Evolutionary conservation across 2,888 invertebrate species (phyloP).

Genomic region (Nemoura dubitans): DNA sequence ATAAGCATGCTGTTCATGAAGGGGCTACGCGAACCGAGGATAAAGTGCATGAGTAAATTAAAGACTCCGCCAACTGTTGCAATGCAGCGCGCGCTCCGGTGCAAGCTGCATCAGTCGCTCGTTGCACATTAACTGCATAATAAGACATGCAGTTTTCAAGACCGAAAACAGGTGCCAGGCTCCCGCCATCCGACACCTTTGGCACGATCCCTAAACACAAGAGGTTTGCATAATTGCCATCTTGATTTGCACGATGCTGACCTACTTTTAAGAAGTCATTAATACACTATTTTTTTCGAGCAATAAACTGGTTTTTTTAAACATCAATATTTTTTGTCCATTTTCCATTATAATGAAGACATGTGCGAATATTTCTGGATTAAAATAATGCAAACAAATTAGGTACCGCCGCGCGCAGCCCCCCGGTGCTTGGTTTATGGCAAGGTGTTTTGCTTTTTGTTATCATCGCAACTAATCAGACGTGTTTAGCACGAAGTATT

Average conservation of each 20-base stretch:
- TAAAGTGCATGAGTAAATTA: constrained; percentile 2
- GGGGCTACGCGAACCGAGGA: background rate
- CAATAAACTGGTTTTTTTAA: background rate
- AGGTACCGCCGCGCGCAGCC: background rate
- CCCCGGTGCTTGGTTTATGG: background rate
- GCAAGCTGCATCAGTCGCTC: background rate
- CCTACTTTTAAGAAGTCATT: background rate
- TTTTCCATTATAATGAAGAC: constrained; percentile 7
- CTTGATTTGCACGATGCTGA: background rate
- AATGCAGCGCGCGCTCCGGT: background rate
- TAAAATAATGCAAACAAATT: constrained; percentile 3
- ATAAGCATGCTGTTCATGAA: background rate
- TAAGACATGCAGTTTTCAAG: background rate
- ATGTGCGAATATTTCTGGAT: constrained; percentile 4
- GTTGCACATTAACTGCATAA: constrained; percentile 3
- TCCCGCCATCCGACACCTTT: background rate
- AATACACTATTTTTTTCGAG: background rate
- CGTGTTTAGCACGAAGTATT: background rate
- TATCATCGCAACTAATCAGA: background rate
- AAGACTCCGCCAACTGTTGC: background rate
- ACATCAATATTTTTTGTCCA: background rate
- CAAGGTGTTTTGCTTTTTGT: constrained; percentile 12
- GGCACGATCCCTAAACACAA: background rate
- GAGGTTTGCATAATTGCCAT: background rate
- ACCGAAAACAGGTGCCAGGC: background rate